Evolutionary conservation across 2,888 invertebrate species (phyloP), one percentile per base, ranked within the genome.

Genomic region (Cephus nigrinus): DNA sequence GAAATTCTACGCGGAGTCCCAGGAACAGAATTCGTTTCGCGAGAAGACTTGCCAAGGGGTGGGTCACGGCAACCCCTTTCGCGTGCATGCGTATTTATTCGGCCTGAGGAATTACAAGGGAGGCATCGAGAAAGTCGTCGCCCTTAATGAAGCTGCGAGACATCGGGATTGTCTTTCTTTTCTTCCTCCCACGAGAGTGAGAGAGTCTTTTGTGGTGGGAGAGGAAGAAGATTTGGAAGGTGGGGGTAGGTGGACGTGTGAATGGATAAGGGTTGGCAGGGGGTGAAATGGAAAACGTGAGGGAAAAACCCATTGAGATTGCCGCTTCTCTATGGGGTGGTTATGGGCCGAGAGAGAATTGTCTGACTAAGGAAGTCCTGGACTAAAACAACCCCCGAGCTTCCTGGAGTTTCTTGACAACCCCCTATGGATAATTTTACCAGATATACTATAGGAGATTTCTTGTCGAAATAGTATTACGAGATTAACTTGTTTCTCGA

Each of bases 81-180:
- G 71, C 75, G 40, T 77, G 75, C 77, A 69, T 77, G 74, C 75
- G 74, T 77, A 77, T 77, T 77, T 77, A 77, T 77, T 75, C 75
- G 68, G 55, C 69, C 74, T 71, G 69, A 77, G 69, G 75, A 73
- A 77, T 77, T 77, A 71, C 71, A 31, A 32, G 32, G 71, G 71
- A 71, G 71, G 12, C 31, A 31, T 32, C 71, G 71, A 71, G 71
- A 3, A 32, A 55, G 55, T 55, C 71, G 71, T 71, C 71, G 32
- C 15, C 32, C 71, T 71, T 71, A 71, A 71, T 71, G 71, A 71
- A 71, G 71, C 71, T 12, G 71, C 32, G 32, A 71, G 71, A 32
- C 71, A 71, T 71, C 31, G 71, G 32, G 31, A 71, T 31, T 71
- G 71, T 23, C 69, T 30, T 69, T 30, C 23, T 40, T 40, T 55